Conservation (phyloP, 2,888 invertebrate genomes). For the Diloba caeruleocephala region DNA sequence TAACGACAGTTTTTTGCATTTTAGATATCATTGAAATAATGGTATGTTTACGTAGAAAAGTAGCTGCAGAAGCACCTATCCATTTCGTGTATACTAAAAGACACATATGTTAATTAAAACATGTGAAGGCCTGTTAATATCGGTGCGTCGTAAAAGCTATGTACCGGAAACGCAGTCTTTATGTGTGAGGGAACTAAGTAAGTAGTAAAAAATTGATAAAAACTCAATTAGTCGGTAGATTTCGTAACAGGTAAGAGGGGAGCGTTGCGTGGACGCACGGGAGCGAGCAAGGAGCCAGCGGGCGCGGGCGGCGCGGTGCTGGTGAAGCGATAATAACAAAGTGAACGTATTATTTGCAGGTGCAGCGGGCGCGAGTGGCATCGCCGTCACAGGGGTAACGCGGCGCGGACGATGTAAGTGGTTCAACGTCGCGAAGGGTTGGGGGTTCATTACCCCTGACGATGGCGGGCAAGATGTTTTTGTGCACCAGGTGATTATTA, state of each 20-base stretch:
- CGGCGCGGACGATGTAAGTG: conserved; percentile 96
- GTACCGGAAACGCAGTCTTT: conserved; percentile 37
- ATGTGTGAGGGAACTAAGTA: conserved; percentile 38
- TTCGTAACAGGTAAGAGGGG: conserved; percentile 44
- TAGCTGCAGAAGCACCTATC: no score
- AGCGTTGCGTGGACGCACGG: conserved; percentile 27
- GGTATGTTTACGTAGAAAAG: background rate
- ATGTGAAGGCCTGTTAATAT: conserved; percentile 17
- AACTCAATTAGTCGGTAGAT: conserved; percentile 40
- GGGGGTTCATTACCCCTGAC: conserved; percentile 97
- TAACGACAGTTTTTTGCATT: background rate
- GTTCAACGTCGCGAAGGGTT: conserved; percentile 98
- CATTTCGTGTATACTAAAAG: no score
- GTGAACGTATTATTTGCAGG: conserved; percentile 69
- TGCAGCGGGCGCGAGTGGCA: conserved; percentile 70
- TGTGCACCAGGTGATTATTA: conserved; percentile 95
- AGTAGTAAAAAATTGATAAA: conserved; percentile 41
- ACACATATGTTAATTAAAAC: conserved; percentile 11
- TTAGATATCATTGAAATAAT: background rate
- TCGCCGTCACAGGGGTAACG: conserved; percentile 88
- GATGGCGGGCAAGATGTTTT: conserved; percentile 97
- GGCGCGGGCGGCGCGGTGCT: conserved; percentile 14
- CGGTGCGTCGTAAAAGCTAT: conserved; percentile 26
- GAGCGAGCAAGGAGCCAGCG: conserved; percentile 7
- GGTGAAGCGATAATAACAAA: conserved; percentile 39